Base-by-base conservation (phyloP, 2,113 vertebrate species). In the Dunckerocampus dactyliophorus region DNA sequence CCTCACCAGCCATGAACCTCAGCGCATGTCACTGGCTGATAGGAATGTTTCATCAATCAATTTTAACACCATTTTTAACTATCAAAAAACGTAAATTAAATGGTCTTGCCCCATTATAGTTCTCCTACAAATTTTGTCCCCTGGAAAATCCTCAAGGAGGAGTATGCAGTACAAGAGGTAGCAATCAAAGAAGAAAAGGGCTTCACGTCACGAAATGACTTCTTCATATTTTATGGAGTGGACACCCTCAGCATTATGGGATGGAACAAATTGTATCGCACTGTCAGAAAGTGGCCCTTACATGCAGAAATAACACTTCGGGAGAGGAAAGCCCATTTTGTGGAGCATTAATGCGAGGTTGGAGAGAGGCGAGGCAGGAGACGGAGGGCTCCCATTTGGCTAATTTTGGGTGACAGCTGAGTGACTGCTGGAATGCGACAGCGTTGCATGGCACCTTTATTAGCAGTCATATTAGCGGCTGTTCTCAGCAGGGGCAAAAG, bases 381-480 rank as follows among this genome's bases (percentile, higher is more conserved):
- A 61, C 45, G 54, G 48, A 80, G 69, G 56, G 71, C 75, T 74
- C 77, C 73, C 47, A 66, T 83, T 86, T 68, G 81, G 75, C 76
- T 88, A 77, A 81, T 85, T 83, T 84, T 63, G 69, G 73, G 65
- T 11, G 84, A 87, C 86, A 89, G 85, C 66, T 87, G 82, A 87
- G 85, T 69, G 80, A 84, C 77, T 83, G 84, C 72, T 80, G 82
- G 80, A 82, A 85, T 84, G 79, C 73, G 71, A 72, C 75, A 54
- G 81, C 63, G 17, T 81, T 75, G 67, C 78, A 81, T 71, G 71
- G 76, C 51, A 81, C 85, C 82, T 88, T 89, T 84, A 86, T 89
- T 87, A 84, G 88, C 79, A 77, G 77, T 85, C 87, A 84, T 79
- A 88, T 89, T 88, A 87, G 81, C 53, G 76, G 72, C 76, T 83